Conservation (phyloP, 1,140 invertebrate genomes). For the Geopemphigus sp. region DNA sequence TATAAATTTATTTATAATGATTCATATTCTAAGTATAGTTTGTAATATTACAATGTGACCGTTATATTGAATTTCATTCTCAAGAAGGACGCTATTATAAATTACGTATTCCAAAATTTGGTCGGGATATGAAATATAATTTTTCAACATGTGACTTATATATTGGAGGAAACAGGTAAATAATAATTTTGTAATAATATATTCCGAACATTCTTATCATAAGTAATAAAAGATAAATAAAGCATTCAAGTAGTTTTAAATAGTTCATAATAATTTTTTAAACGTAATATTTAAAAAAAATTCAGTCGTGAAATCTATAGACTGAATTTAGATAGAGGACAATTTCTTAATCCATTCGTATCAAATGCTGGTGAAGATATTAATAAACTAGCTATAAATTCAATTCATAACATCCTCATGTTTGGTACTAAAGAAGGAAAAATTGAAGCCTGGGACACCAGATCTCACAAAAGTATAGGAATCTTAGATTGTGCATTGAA, state of each 20-base stretch:
- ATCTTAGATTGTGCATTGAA: constrained; percentile 83
- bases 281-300: constrained; percentile 52
- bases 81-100: constrained; percentile 88
- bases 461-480: constrained; percentile 71
- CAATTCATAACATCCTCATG: constrained; percentile 80
- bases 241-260: neutral
- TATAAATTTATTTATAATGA: neutral
- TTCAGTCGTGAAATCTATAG: constrained; percentile 83
- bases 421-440: constrained; percentile 88
- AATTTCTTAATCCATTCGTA: constrained; percentile 82
- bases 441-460: constrained; percentile 95
- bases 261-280: neutral
- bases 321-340: constrained; percentile 91
- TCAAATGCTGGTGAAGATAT: constrained; percentile 70
- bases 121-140: constrained; percentile 91
- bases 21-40: constrained; percentile 59
- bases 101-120: constrained; percentile 91
- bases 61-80: constrained; percentile 93
- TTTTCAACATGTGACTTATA: constrained; percentile 86
- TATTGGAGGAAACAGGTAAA: constrained; percentile 82
- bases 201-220: neutral
- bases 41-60: constrained; percentile 78
- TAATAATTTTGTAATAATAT: constrained; percentile 44
- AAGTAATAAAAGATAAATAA: neutral
- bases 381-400: constrained; percentile 86